A percentile compares a stretch with the other conserved stretches of the same genome.
Conservation (phyloP, 2,888 invertebrate genomes). For the Ichneumoninae sp. region DNA sequence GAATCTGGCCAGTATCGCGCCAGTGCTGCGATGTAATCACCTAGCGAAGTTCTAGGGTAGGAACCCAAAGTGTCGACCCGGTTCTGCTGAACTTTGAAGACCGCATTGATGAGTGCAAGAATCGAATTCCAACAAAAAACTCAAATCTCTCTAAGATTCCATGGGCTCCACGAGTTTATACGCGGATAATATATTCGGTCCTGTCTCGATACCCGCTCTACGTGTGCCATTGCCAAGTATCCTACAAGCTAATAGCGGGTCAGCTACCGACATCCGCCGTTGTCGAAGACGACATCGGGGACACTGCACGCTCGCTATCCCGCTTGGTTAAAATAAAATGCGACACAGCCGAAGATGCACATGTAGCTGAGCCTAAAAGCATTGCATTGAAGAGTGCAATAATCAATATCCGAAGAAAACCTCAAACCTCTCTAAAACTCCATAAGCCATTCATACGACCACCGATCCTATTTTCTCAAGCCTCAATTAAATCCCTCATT, state of each 20-base stretch:
- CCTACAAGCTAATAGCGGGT: slow-evolving; percentile 55
- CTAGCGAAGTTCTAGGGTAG: no score
- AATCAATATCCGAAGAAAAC: not conserved
- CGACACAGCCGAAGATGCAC: slow-evolving; percentile 28
- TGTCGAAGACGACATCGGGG: slow-evolving; percentile 65
- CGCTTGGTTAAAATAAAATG: slow-evolving; percentile 13
- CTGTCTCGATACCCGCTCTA: slow-evolving; percentile 17
- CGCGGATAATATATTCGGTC: slow-evolving; percentile 30
- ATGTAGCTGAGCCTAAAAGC: not conserved
- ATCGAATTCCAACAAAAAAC: no score
- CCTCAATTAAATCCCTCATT: no score
- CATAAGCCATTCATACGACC: no score
- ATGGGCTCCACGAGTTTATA: slow-evolving; percentile 13
- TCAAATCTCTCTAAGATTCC: no score
- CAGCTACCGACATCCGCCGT: slow-evolving; percentile 49
- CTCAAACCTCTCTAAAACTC: slow-evolving; percentile 4
- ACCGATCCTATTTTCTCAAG: no score
- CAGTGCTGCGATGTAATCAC: no score
- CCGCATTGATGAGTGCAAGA: no score
- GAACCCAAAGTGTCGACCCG: no score
- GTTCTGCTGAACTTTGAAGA: no score
- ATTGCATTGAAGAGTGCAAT: not conserved
- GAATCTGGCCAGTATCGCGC: no score
- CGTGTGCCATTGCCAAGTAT: slow-evolving; percentile 24
- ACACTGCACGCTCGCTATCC: slow-evolving; percentile 28